Evolutionary conservation across 30 jellyfish, hydroid and myxozoan species (phyloP), one percentile per base, ranked within the genome.

Genomic region (Mastigias papua): DNA sequence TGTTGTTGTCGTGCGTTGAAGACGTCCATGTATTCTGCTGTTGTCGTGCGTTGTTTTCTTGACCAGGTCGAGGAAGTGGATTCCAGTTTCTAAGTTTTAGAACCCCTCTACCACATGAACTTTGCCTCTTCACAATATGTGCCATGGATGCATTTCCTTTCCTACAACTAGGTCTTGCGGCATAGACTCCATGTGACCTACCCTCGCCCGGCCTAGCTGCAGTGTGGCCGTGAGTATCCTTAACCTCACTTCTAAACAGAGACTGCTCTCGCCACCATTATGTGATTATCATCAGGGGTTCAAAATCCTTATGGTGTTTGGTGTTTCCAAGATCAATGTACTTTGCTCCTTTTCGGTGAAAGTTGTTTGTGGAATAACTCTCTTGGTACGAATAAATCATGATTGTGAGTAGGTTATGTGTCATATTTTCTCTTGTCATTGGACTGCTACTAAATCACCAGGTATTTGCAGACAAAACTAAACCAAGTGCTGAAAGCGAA

Each of bases 41-140:
- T 19, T 54, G 27, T 0, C 17, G 67, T 42, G 7, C 13, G 17
- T 54, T 19, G 67, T 7, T 6, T 19, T 19, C 21, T 49, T 75
- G 28, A 23, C 92, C 92, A 9, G 98, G 98, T 31, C 97, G 48
- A 10, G 97, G 97, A 9, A 95, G 89, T 5, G 98, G 98, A 61
- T 72, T 89, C 89, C 86, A 89, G 15, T 90, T 34, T 35, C 42
- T 89, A 31, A 94, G 78, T 9, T 93, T 93, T 30, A 94, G 75
- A 11, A 94, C 95, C 7, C 98, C 98, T 25, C 98, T 76, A 19
- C 98, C 98, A 50, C 98, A 73, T 1, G 95, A 84, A 37, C 95
- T 76, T 28, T 79, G 82, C 61, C 84, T 73, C 27, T 54, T 54
- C 17, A 54, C 0, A 21, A 25, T 54, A 54, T 21, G 25, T 0